Evolutionary conservation across 1,140 invertebrate genomes (phyloP).

Genomic region (Meloidogyne hapla): DNA sequence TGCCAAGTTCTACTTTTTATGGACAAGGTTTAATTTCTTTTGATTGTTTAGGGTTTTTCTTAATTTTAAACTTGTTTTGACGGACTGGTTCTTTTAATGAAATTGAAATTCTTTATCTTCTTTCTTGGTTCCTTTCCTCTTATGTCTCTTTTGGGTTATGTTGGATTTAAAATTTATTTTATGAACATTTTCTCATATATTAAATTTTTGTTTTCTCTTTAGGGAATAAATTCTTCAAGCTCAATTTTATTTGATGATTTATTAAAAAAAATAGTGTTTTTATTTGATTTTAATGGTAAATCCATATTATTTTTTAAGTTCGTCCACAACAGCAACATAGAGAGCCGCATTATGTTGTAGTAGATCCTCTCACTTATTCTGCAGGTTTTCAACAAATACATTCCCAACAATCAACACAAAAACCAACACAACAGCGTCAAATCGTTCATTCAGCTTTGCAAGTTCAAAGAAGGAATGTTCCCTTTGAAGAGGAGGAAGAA

Average conservation of each 20-base stretch:
- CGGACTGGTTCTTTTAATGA: too few relatives aligned
- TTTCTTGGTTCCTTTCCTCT: too few relatives aligned
- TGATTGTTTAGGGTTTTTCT: too few relatives aligned
- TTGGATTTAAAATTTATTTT: too few relatives aligned
- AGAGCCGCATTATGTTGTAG: background rate
- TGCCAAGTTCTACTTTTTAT: background rate
- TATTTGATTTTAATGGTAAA: background rate
- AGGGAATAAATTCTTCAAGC: too few relatives aligned
- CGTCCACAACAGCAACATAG: background rate
- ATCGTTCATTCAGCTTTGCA: background rate
- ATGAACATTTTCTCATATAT: too few relatives aligned
- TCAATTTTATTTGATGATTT: too few relatives aligned
- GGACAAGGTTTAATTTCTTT: conserved; percentile 9
- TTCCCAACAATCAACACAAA: background rate
- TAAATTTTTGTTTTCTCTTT: too few relatives aligned
- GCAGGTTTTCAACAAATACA: background rate
- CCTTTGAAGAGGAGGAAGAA: conserved; percentile 18
- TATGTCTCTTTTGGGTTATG: too few relatives aligned
- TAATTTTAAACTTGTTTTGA: too few relatives aligned
- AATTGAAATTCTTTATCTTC: too few relatives aligned
- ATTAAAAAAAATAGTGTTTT: too few relatives aligned
- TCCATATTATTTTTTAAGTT: background rate
- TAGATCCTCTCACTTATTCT: background rate
- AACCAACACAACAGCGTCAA: background rate
- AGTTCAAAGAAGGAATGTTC: background rate